Conservation (phyloP, 2,797 vertebrate genomes). For the Hafferia zeledoni region DNA sequence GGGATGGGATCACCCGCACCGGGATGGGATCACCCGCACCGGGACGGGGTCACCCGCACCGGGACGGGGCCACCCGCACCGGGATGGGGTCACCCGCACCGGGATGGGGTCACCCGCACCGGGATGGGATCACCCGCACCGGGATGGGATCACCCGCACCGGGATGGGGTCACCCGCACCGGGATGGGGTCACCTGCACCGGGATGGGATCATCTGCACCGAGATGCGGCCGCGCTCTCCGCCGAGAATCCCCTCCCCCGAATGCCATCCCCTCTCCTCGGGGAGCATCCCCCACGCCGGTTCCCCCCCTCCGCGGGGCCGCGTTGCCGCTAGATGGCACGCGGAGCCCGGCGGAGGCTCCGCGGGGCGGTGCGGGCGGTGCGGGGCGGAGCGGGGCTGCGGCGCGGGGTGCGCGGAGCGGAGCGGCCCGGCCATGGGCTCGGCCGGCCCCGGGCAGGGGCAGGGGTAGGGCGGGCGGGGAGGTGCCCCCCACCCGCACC, state of each 20-base stretch:
- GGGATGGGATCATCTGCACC: neutral
- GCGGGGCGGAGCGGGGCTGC: neutral
- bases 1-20: neutral
- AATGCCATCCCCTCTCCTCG: neutral
- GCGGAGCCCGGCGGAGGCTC: neutral
- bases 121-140: neutral
- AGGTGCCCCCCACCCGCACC: neutral
- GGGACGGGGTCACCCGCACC: neutral
- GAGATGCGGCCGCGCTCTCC: neutral
- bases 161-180: neutral
- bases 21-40: neutral
- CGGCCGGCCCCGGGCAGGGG: constrained; percentile 5
- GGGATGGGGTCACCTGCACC: neutral
- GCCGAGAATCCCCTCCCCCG: neutral
- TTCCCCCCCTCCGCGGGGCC: neutral
- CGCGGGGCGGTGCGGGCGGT: neutral
- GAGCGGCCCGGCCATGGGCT: neutral
- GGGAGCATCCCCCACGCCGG: neutral
- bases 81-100: too few species aligned
- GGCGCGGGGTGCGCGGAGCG: neutral
- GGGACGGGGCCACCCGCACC: neutral
- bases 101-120: neutral
- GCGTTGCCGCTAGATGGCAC: constrained; percentile 15
- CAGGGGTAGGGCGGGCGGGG: neutral
- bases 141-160: neutral